phyloP scores from a whole-genome alignment of 1,140 invertebrate genomes.

The Monochamus saltuarius region DNA sequence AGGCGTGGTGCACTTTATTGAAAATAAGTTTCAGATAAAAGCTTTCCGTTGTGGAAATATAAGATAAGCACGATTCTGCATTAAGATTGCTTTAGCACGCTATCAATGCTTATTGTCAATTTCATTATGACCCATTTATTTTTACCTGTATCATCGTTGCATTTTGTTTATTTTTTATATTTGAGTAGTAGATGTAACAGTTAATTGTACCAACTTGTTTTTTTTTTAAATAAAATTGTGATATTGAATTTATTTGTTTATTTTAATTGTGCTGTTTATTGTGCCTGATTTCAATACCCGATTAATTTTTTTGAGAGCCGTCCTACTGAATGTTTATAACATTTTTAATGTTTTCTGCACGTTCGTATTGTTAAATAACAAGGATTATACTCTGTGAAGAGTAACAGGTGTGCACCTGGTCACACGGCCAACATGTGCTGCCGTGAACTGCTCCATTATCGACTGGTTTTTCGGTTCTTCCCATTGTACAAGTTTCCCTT shows the following conservation, averaged over 20 bases:
- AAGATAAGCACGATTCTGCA: slow-evolving; percentile 9
- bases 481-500: too few relatives aligned
- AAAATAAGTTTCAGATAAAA: not conserved
- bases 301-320: not conserved
- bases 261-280: slow-evolving; percentile 6
- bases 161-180: slow-evolving; percentile 14
- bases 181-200: not conserved
- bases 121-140: slow-evolving; percentile 1
- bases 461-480: too few relatives aligned
- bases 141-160: slow-evolving; percentile 3
- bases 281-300: not conserved
- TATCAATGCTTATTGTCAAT: slow-evolving; percentile 11
- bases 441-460: too few relatives aligned
- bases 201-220: slow-evolving; percentile 5
- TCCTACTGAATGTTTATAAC: not conserved
- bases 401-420: slow-evolving; percentile 13
- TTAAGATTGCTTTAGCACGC: slow-evolving; percentile 6
- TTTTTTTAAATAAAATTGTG: slow-evolving; percentile 12
- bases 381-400: not conserved
- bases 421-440: slow-evolving; percentile 8
- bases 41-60: not conserved
- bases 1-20: slow-evolving; percentile 34
- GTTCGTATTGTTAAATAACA: not conserved
- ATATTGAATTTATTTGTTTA: slow-evolving; percentile 5
- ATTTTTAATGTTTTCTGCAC: slow-evolving; percentile 7